Conservation (phyloP, 2,797 vertebrate species). For the Anguilla anguilla region DNA sequence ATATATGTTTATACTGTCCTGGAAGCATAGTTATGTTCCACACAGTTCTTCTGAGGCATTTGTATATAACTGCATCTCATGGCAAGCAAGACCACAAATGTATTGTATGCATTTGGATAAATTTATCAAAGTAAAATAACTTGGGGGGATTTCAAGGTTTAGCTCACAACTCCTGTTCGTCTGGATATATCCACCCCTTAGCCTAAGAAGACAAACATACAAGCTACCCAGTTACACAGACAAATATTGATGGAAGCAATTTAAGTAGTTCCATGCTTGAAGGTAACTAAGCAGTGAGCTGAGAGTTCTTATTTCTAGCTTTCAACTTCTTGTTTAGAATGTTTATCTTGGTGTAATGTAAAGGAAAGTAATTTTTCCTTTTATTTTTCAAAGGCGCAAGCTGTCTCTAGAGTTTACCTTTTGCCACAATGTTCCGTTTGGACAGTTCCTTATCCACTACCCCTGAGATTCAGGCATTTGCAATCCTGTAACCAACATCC, state of each 20-base stretch:
- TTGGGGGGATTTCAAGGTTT: background rate
- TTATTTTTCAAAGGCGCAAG: background rate
- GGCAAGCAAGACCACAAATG: background rate
- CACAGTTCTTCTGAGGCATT: background rate
- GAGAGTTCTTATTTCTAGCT: background rate
- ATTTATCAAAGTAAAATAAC: background rate
- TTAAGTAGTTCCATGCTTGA: background rate
- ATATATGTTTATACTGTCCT: background rate
- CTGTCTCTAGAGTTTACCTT: background rate
- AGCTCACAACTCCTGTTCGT: background rate
- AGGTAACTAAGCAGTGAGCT: background rate
- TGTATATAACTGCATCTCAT: background rate
- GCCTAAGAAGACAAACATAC: background rate
- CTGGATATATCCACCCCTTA: background rate
- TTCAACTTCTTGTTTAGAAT: background rate
- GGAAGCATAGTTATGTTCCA: background rate
- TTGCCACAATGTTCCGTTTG: background rate
- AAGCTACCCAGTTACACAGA: background rate
- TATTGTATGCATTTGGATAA: background rate
- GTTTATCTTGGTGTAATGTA: background rate
- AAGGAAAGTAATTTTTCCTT: background rate
- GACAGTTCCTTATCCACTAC: background rate
- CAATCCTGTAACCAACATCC: background rate
- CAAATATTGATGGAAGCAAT: constrained; percentile 2
- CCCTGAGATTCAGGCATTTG: background rate